phyloP scores from a whole-genome alignment of 2,888 invertebrate genomes.

The Agapostemon virescens region DNA sequence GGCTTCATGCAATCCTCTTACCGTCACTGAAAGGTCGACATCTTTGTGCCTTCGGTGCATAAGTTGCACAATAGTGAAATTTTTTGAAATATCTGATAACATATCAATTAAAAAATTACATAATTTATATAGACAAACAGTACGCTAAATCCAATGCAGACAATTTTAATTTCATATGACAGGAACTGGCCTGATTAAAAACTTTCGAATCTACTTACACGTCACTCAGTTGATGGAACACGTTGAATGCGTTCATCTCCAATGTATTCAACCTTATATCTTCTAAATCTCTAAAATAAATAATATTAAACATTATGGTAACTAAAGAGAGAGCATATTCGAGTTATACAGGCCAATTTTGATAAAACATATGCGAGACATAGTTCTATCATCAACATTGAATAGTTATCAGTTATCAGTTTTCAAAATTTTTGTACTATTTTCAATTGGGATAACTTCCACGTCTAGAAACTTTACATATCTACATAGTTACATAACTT shows the following conservation, averaged over 20 bases:
- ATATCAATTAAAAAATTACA: slow-evolving; percentile 24
- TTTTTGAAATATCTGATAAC: slow-evolving; percentile 82
- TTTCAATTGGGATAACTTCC: too few relatives aligned
- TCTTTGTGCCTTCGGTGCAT: slow-evolving; percentile 82
- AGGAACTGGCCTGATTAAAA: background rate
- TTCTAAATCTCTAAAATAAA: slow-evolving; percentile 81
- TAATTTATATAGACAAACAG: background rate
- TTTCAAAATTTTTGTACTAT: too few relatives aligned
- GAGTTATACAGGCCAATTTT: too few relatives aligned
- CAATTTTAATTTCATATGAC: background rate
- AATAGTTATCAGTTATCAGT: too few relatives aligned
- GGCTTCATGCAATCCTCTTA: slow-evolving; percentile 58
- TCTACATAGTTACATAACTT: background rate
- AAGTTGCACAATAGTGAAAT: slow-evolving; percentile 84
- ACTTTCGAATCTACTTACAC: slow-evolving; percentile 77
- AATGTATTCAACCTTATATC: slow-evolving; percentile 82
- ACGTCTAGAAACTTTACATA: too few relatives aligned
- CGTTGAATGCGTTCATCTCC: slow-evolving; percentile 81
- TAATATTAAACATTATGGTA: background rate
- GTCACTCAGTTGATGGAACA: slow-evolving; percentile 81
- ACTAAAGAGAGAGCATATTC: too few relatives aligned
- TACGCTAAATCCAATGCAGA: background rate
- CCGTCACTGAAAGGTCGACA: slow-evolving; percentile 85
- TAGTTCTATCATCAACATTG: too few relatives aligned
- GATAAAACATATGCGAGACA: too few relatives aligned